Evolutionary conservation across 2,113 vertebrate genomes (phyloP).

Genomic region (Neotragus moschatus): DNA sequence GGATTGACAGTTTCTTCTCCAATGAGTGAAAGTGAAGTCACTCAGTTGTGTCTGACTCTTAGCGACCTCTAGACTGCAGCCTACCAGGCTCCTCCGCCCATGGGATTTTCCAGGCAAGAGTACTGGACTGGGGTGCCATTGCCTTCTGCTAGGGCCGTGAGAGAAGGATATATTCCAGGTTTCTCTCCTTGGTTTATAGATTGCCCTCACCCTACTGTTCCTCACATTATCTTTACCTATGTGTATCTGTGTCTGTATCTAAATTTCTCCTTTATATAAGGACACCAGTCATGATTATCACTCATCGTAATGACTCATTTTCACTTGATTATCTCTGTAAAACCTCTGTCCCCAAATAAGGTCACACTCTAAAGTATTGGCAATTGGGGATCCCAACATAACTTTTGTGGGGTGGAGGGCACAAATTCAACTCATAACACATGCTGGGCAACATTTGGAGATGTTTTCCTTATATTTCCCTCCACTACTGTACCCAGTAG

Average conservation of each 20-base stretch:
- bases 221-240: not conserved
- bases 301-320: not conserved
- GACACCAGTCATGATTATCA: not conserved
- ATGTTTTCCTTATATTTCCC: not conserved
- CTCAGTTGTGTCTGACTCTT: not conserved
- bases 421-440: not conserved
- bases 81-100: not conserved
- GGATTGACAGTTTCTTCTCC: not conserved
- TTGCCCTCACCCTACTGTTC: not conserved
- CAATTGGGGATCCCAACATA: not conserved
- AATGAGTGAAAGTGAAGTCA: not conserved
- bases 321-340: not conserved
- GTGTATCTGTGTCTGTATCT: not conserved
- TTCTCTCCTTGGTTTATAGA: not conserved
- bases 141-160: not conserved
- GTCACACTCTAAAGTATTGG: not conserved
- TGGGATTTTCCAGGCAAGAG: not conserved
- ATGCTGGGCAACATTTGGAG: not conserved
- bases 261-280: not conserved
- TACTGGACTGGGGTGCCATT: not conserved
- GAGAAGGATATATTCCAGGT: not conserved
- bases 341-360: not conserved
- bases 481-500: not conserved
- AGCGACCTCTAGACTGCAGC: not conserved
- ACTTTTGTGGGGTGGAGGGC: not conserved